Conservation (phyloP, 1,140 invertebrate genomes). For the Theocolax elegans region DNA sequence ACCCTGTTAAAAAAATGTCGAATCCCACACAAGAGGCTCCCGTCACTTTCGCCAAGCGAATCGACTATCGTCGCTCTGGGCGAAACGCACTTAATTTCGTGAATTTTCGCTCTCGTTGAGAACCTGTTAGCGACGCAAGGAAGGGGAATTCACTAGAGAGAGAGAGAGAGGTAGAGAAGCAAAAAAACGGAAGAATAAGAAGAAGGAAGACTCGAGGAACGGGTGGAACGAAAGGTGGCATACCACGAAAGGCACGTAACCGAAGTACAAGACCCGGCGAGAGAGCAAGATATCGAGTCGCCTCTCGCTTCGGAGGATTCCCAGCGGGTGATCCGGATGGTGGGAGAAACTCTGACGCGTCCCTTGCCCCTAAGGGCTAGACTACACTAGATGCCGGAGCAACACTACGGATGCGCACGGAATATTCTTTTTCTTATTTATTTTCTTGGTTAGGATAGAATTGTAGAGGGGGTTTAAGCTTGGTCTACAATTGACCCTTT, state of each 20-base stretch:
- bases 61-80: neutral
- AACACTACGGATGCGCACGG: too few relatives aligned
- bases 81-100: slow-evolving; percentile 28
- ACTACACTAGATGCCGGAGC: slow-evolving; percentile 23
- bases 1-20: too few relatives aligned
- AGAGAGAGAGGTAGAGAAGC: neutral
- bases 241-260: slow-evolving; percentile 39
- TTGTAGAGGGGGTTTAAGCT: too few relatives aligned
- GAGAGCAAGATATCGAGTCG: slow-evolving; percentile 24
- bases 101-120: slow-evolving; percentile 39
- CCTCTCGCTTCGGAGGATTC: slow-evolving; percentile 1
- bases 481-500: too few relatives aligned
- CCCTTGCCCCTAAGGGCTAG: slow-evolving; percentile 39
- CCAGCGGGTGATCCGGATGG: slow-evolving; percentile 32
- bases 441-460: too few relatives aligned
- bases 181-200: neutral
- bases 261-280: slow-evolving; percentile 21
- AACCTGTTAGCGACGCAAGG: slow-evolving; percentile 18
- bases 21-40: too few relatives aligned
- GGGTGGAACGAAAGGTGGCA: slow-evolving; percentile 33
- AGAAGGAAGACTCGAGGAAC: slow-evolving; percentile 5
- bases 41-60: slow-evolving; percentile 3
- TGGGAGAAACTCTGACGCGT: slow-evolving; percentile 9
- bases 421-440: too few relatives aligned
- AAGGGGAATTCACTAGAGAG: neutral